Conservation (phyloP, 2,113 vertebrate genomes). For the Crotalus horridus region DNA sequence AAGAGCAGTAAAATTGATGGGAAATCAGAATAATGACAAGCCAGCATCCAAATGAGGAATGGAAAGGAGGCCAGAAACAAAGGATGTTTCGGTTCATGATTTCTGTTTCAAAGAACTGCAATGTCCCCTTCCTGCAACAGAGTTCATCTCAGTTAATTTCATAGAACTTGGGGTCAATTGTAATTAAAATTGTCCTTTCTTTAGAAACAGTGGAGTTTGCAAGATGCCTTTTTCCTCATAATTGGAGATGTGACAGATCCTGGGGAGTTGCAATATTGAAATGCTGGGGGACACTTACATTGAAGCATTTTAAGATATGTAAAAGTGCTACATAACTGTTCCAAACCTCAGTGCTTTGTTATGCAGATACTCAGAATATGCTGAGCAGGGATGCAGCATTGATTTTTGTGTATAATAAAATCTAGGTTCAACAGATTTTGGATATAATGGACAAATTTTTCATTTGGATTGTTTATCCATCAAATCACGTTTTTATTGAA, state of each 20-base stretch:
- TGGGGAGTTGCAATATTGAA: background rate
- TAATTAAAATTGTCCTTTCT: background rate
- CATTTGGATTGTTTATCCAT: background rate
- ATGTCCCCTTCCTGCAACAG: background rate
- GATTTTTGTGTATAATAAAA: background rate
- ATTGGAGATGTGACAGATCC: too few species aligned
- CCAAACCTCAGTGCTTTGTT: background rate
- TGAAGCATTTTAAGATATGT: background rate
- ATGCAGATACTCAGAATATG: background rate
- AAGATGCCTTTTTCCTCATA: background rate
- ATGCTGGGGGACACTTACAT: background rate
- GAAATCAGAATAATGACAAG: conserved; percentile 56
- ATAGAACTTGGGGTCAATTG: background rate
- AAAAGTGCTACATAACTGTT: background rate
- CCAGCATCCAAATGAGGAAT: conserved; percentile 46
- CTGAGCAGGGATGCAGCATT: background rate
- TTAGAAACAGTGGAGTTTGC: background rate
- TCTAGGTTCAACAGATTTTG: background rate
- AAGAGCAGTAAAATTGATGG: conserved; percentile 62
- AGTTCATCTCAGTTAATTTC: background rate
- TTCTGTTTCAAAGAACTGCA: background rate
- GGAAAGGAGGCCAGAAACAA: background rate
- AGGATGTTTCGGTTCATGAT: background rate
- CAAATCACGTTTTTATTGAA: background rate
- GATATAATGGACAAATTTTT: background rate